A percentile compares a stretch with the other conserved stretches of the same genome.
These are phyloP conservation scores for Aurelia sp. DNA, from an alignment of 30 jellyfish, hydroid and myxozoan species.

Conservation along the genomic window DNA sequence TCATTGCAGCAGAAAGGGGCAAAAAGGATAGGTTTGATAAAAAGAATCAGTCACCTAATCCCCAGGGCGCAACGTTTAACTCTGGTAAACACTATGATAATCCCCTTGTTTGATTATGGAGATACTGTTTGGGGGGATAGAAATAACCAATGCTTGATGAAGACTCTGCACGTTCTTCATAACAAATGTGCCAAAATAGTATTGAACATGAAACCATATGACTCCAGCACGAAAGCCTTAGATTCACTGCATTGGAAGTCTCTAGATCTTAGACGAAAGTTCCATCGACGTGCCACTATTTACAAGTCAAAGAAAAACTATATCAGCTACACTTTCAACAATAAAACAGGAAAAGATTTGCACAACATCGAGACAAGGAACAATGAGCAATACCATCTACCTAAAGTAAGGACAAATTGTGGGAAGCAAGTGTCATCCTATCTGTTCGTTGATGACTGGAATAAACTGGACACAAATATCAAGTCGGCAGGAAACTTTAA, in stretches of 20 bases:
- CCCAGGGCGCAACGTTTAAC: too few species aligned
- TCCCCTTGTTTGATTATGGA: too few species aligned
- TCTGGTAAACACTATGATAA: too few species aligned
- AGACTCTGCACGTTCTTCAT: conserved; percentile 55
- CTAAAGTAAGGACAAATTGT: conserved; percentile 45
- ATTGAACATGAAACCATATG: conserved; percentile 66
- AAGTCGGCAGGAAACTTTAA: conserved; percentile 28
- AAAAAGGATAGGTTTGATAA: conserved; percentile 53
- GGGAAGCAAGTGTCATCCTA: conserved; percentile 65
- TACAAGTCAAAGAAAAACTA: conserved; percentile 7
- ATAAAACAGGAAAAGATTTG: conserved; percentile 7
- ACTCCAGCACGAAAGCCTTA: conserved; percentile 66
- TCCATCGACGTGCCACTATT: conserved; percentile 50
- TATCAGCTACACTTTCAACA: conserved; percentile 14
- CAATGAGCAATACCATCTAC: conserved; percentile 33
- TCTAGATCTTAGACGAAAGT: conserved; percentile 36
- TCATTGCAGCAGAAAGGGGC: conserved; percentile 81
- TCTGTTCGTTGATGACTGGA: conserved; percentile 13
- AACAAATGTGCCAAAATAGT: conserved; percentile 65
- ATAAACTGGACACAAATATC: conserved; percentile 21
- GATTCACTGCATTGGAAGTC: conserved; percentile 66
- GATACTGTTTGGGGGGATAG: background rate
- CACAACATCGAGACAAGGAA: conserved; percentile 14
- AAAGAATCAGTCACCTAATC: background rate
- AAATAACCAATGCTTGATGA: conserved; percentile 34